phyloP scores from a whole-genome alignment of 2,888 invertebrate genomes.

The Acanthopleura granulata region DNA sequence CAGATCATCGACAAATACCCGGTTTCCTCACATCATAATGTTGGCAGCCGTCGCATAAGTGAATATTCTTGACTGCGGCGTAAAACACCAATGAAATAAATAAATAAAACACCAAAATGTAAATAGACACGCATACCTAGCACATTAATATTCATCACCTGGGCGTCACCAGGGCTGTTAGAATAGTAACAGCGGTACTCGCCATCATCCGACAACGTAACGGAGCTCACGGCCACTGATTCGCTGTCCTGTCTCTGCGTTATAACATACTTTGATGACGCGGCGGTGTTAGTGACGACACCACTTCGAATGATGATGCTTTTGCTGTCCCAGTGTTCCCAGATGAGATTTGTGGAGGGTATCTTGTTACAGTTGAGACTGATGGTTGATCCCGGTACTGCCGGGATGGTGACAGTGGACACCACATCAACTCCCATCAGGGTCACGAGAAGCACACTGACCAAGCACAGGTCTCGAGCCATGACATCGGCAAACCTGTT shows the following conservation, averaged over 20 bases:
- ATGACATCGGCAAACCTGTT: too few species aligned
- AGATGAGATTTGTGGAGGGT: not conserved
- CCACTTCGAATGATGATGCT: not conserved
- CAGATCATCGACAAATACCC: too few species aligned
- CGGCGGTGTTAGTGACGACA: not conserved
- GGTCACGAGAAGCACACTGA: not conserved
- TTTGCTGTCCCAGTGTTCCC: not conserved
- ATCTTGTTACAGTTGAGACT: slow-evolving; percentile 7
- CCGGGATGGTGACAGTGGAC: not conserved
- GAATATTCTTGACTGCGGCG: too few species aligned
- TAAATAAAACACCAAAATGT: too few species aligned
- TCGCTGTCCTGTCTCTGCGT: not conserved
- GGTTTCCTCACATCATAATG: too few species aligned
- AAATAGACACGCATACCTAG: not conserved
- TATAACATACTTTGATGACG: not conserved
- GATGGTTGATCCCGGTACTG: slow-evolving; percentile 2
- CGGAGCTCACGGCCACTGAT: not conserved
- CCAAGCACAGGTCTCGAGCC: too few species aligned
- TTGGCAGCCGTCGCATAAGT: too few species aligned
- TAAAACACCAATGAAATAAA: too few species aligned
- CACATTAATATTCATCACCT: not conserved
- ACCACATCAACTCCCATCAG: not conserved
- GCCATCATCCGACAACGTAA: slow-evolving; percentile 6
- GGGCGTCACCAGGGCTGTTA: not conserved
- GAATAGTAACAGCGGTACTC: not conserved